These are phyloP conservation scores for Austrolebias charrua DNA, from an alignment of 2,797 vertebrate species.

Conservation along the genomic window DNA sequence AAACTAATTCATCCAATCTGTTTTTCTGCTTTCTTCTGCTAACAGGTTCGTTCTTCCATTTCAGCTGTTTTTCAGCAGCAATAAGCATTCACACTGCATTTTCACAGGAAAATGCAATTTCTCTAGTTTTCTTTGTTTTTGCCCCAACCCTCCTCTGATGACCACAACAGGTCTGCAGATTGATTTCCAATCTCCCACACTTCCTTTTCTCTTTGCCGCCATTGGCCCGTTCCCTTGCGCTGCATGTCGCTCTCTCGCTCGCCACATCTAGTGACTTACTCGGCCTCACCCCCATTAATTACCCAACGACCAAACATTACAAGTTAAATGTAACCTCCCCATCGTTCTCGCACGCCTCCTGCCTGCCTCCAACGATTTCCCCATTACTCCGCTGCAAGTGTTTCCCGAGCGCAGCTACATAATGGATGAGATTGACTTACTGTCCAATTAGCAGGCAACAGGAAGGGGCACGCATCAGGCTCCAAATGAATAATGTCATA, in stretches of 20 bases:
- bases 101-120: background rate
- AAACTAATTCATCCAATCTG: too few relatives aligned
- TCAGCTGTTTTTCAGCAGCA: too few relatives aligned
- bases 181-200: conserved; percentile 49
- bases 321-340: conserved; percentile 61
- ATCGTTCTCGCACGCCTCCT: conserved; percentile 49
- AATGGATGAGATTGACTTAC: conserved; percentile 77
- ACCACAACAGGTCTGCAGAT: conserved; percentile 54
- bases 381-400: conserved; percentile 63
- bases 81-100: too few relatives aligned
- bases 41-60: too few relatives aligned
- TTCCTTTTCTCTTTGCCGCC: conserved; percentile 50
- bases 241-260: conserved; percentile 45
- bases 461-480: conserved; percentile 49
- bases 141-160: conserved; percentile 23
- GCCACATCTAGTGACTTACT: conserved; percentile 40
- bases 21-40: too few relatives aligned
- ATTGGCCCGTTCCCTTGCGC: conserved; percentile 48
- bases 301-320: conserved; percentile 44
- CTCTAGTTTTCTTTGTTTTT: conserved; percentile 27
- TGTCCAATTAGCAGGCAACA: conserved; percentile 70
- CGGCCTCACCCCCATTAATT: conserved; percentile 60
- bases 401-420: conserved; percentile 65
- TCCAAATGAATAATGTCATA: conserved; percentile 60
- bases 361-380: conserved; percentile 65